phyloP scores from a whole-genome alignment of 2,888 invertebrate species.

The Conops quadrifasciatus region DNA sequence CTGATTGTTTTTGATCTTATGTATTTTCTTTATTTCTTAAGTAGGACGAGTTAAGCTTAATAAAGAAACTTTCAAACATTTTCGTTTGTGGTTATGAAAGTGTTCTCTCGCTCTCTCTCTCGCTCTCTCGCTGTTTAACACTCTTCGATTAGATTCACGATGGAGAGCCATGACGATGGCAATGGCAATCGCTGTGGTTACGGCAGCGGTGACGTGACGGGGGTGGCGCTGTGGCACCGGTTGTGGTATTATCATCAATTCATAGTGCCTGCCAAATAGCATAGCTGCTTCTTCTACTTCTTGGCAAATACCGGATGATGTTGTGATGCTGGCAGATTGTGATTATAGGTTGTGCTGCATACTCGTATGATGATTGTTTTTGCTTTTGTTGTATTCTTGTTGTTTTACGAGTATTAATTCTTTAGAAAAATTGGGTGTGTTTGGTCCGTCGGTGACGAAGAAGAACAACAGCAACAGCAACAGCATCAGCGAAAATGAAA shows the following conservation, averaged over 20 bases:
- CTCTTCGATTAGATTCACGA: too few species aligned
- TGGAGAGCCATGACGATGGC: too few species aligned
- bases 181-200: too few species aligned
- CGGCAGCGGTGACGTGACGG: too few species aligned
- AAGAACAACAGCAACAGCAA: neutral
- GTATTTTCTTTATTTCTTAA: too few species aligned
- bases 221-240: too few species aligned
- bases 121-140: too few species aligned
- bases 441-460: constrained; percentile 22
- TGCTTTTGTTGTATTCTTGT: constrained; percentile 1
- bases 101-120: too few species aligned
- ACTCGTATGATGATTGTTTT: constrained; percentile 27
- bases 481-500: neutral
- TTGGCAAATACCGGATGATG: constrained; percentile 7
- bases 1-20: too few species aligned
- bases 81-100: too few species aligned
- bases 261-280: constrained; percentile 1
- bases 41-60: too few species aligned
- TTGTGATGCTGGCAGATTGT: neutral
- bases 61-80: too few species aligned
- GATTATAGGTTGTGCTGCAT: constrained; percentile 31
- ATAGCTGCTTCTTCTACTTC: neutral
- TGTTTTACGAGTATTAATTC: constrained; percentile 25
- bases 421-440: constrained; percentile 34
- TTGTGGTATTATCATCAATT: neutral